Percentiles rank a stretch among this genome's conserved stretches.
Conservation (phyloP, 2,113 vertebrate genomes). For the Erythrocercus mccallii region DNA sequence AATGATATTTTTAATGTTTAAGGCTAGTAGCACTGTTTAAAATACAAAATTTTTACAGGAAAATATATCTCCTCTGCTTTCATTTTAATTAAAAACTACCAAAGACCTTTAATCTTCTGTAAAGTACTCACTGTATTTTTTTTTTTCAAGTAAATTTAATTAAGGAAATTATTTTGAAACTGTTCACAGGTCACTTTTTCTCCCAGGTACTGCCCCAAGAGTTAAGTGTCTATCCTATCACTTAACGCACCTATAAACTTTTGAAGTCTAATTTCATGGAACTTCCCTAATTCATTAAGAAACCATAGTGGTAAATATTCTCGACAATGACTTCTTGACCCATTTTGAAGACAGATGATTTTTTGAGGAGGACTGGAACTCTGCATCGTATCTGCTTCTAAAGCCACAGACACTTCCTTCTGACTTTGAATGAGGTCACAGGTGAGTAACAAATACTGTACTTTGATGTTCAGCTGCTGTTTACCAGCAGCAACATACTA, state of each 20-base stretch:
- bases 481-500: background rate
- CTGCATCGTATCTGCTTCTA: constrained; percentile 56
- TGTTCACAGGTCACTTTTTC: background rate
- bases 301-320: constrained; percentile 64
- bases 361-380: constrained; percentile 58
- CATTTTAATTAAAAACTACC: background rate
- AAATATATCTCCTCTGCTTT: background rate
- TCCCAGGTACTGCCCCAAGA: background rate
- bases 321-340: constrained; percentile 74
- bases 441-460: constrained; percentile 12
- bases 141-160: background rate
- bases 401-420: constrained; percentile 75
- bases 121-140: background rate
- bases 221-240: background rate
- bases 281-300: constrained; percentile 37
- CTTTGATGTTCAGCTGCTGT: background rate
- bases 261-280: background rate
- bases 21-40: background rate
- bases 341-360: constrained; percentile 42
- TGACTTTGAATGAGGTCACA: constrained; percentile 52
- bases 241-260: background rate
- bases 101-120: background rate
- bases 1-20: background rate
- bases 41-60: background rate
- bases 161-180: background rate